These are phyloP conservation scores for Brienomyrus longianalis DNA, from an alignment of 2,113 vertebrate genomes.

Conservation along the genomic window DNA sequence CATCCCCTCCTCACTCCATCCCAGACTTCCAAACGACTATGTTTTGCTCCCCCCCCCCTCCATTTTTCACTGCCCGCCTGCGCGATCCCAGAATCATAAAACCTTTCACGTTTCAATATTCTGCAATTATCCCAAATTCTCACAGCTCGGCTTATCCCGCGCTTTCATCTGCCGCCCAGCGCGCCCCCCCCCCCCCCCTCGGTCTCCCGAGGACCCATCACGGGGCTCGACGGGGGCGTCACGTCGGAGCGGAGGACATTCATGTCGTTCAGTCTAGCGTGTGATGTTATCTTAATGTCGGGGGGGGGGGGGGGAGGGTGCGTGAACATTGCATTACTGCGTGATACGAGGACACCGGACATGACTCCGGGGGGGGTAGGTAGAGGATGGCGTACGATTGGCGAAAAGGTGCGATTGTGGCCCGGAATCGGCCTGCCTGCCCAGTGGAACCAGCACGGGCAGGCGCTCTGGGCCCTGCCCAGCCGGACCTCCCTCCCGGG, in stretches of 20 bases:
- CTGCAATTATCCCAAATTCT: conserved; percentile 6
- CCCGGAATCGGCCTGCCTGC: not conserved
- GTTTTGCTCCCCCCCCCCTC: not conserved
- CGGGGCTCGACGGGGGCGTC: not conserved
- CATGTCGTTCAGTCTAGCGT: not conserved
- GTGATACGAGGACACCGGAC: not conserved
- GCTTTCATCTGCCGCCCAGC: not conserved
- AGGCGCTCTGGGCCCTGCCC: conserved; percentile 31
- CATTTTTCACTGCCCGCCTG: not conserved
- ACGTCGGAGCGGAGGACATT: not conserved
- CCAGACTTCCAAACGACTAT: not conserved
- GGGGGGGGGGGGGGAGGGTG: not conserved
- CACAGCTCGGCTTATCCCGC: not conserved
- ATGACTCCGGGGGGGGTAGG: not conserved
- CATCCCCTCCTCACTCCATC: not conserved
- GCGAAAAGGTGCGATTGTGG: conserved; percentile 18
- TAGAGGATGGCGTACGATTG: not conserved
- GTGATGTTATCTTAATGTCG: not conserved
- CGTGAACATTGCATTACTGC: not conserved
- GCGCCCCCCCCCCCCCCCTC: too few species aligned
- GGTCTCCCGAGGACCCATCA: not conserved
- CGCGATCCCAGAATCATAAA: not conserved
- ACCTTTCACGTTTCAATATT: conserved; percentile 17
- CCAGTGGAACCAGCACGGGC: conserved; percentile 27
- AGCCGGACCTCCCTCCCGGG: conserved; percentile 45